These are phyloP conservation scores for Nycticorax nycticorax DNA, from an alignment of 2,113 vertebrate genomes.

Conservation along the genomic window DNA sequence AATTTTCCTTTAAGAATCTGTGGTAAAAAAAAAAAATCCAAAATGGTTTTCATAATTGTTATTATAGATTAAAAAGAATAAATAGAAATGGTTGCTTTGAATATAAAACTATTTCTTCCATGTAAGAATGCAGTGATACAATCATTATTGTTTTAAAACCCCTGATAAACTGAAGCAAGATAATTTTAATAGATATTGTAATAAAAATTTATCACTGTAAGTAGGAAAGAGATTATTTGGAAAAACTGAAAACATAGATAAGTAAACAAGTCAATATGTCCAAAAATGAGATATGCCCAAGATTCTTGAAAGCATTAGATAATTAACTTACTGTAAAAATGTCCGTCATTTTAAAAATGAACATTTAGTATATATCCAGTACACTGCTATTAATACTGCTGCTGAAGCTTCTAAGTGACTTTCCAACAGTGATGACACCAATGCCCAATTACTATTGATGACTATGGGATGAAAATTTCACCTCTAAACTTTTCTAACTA, in stretches of 20 bases:
- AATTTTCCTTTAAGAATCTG: not conserved
- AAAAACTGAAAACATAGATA: not conserved
- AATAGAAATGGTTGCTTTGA: not conserved
- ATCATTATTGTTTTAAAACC: not conserved
- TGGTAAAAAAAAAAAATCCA: not conserved
- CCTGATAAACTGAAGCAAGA: not conserved
- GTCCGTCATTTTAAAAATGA: not conserved
- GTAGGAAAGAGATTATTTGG: not conserved
- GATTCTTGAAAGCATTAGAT: not conserved
- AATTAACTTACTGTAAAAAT: not conserved
- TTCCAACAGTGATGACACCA: not conserved
- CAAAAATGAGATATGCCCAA: not conserved
- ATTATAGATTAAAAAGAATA: not conserved
- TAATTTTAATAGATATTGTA: not conserved
- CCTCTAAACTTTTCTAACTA: constrained; percentile 31
- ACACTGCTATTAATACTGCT: not conserved
- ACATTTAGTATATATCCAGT: not conserved
- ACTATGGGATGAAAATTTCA: constrained; percentile 16
- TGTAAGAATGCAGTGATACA: not conserved
- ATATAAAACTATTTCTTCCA: not conserved
- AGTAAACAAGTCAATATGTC: not conserved
- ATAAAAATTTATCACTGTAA: not conserved
- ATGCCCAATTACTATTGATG: constrained; percentile 13
- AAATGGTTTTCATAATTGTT: not conserved
- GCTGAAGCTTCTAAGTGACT: not conserved